Percentiles rank a stretch among this genome's conserved stretches.
Evolutionary conservation across 1,140 invertebrate species (phyloP).

Genomic region (Temnothorax longispinosus): DNA sequence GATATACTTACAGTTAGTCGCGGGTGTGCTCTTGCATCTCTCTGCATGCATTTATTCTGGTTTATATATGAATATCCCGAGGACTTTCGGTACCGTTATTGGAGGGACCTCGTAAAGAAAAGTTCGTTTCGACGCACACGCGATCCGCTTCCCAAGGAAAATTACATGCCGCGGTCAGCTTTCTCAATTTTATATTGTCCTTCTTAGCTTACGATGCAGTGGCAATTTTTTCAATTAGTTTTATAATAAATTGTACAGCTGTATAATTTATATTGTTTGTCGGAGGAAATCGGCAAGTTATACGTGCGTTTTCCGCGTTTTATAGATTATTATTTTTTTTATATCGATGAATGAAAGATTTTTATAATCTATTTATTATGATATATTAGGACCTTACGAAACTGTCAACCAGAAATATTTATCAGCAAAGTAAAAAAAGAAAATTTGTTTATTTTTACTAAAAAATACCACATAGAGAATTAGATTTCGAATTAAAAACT

Average conservation of each 20-base stretch:
- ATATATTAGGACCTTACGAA: not conserved
- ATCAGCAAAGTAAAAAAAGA: not conserved
- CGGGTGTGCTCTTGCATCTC: slow-evolving; percentile 63
- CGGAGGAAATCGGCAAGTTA: not conserved
- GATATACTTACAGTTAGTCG: slow-evolving; percentile 65
- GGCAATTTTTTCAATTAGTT: slow-evolving; percentile 40
- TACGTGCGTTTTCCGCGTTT: not conserved
- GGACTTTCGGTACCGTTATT: slow-evolving; percentile 62
- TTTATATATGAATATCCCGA: slow-evolving; percentile 64
- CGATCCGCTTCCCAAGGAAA: slow-evolving; percentile 53
- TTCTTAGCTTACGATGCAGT: slow-evolving; percentile 22
- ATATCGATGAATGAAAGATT: not conserved
- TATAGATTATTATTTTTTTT: not conserved
- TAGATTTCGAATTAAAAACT: not conserved
- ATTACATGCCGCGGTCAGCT: slow-evolving; percentile 37
- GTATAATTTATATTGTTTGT: not conserved
- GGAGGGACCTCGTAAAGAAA: slow-evolving; percentile 31
- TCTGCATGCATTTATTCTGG: slow-evolving; percentile 57
- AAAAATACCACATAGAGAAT: not conserved
- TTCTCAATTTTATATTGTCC: slow-evolving; percentile 43
- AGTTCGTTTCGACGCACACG: slow-evolving; percentile 36
- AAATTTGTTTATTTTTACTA: not conserved
- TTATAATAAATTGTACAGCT: slow-evolving; percentile 14
- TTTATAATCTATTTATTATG: not conserved
- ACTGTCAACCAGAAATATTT: not conserved